Evolutionary conservation across 2,888 invertebrate genomes (phyloP).

Genomic region (Phaonia tiefii): DNA sequence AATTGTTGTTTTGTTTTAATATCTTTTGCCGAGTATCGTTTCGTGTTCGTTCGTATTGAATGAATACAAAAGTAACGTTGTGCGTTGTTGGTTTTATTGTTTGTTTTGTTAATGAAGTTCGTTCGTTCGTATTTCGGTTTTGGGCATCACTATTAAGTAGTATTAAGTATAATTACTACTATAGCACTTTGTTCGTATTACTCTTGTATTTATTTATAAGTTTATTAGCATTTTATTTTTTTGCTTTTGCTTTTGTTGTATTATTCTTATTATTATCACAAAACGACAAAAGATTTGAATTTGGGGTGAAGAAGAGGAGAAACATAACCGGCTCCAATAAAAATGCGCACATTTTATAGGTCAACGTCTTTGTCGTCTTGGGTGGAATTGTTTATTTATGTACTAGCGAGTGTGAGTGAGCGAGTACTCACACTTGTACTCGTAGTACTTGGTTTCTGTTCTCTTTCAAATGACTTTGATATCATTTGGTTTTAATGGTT

Average conservation of each 20-base stretch:
- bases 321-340: background rate
- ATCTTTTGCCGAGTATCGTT: too few species aligned
- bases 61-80: background rate
- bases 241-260: too few species aligned
- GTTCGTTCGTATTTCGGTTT: background rate
- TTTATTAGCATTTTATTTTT: conserved; percentile 56
- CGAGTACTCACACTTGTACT: too few species aligned
- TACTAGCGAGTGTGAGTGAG: too few species aligned
- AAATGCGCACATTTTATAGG: too few species aligned
- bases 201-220: conserved; percentile 50
- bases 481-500: background rate
- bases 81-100: conserved; percentile 37
- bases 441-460: too few species aligned
- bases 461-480: too few species aligned
- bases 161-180: conserved; percentile 12
- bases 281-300: background rate
- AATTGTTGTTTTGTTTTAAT: too few species aligned
- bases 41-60: too few species aligned
- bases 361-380: conserved; percentile 9
- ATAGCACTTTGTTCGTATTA: background rate
- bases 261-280: too few species aligned
- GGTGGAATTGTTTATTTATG: conserved; percentile 44
- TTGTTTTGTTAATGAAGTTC: conserved; percentile 66
- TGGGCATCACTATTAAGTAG: background rate
- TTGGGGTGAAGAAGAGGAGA: too few species aligned